Evolutionary conservation across 2,888 invertebrate species (phyloP).

Genomic region (Platycnemis pennipes): DNA sequence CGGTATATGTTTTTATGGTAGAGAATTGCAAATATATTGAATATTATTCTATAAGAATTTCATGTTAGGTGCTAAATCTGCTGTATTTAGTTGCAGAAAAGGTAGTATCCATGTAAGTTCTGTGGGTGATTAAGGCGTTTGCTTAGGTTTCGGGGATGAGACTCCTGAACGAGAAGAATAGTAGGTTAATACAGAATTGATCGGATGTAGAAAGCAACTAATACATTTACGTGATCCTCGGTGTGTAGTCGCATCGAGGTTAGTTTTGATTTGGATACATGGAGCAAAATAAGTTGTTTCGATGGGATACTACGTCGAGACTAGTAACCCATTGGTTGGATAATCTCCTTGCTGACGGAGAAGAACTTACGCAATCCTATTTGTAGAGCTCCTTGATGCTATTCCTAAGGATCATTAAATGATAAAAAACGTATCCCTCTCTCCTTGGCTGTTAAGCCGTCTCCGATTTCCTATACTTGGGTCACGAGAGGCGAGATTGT

Average conservation of each 20-base stretch:
- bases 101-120: too few relatives aligned
- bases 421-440: background rate
- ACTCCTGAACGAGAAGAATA: too few relatives aligned
- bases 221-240: background rate
- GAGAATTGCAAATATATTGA: too few relatives aligned
- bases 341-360: background rate
- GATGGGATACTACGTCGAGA: background rate
- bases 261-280: background rate
- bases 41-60: too few relatives aligned
- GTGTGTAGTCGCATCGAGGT: background rate
- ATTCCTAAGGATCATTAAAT: background rate
- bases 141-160: too few relatives aligned
- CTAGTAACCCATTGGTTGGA: background rate
- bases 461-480: conserved; percentile 1
- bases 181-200: too few relatives aligned
- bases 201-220: too few relatives aligned
- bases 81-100: too few relatives aligned
- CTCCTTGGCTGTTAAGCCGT: background rate
- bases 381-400: background rate
- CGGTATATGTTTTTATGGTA: too few relatives aligned
- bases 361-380: conserved; percentile 3
- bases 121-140: too few relatives aligned
- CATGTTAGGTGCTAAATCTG: too few relatives aligned
- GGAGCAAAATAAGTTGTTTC: too few relatives aligned
- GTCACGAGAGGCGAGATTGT: conserved; percentile 11